Percentiles rank a stretch among this genome's conserved stretches.
These are phyloP conservation scores for Bovichtus variegatus DNA, from an alignment of 2,797 vertebrate genomes.

Conservation along the genomic window DNA sequence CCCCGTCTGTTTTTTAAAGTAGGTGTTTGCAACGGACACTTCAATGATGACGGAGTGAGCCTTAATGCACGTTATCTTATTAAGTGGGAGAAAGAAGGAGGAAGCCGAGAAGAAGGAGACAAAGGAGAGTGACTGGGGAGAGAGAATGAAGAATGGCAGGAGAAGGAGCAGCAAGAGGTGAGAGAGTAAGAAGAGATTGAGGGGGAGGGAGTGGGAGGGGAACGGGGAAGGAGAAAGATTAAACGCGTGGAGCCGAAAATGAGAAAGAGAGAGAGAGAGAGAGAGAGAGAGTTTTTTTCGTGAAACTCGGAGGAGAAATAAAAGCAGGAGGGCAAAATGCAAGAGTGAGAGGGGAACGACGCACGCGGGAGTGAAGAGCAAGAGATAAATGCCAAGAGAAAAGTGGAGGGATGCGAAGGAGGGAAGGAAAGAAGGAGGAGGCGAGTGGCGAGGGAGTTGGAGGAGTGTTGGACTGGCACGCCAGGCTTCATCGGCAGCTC, in stretches of 20 bases:
- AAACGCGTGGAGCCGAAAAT: conserved; percentile 21
- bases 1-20: not conserved
- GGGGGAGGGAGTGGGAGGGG: not conserved
- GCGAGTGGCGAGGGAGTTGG: conserved; percentile 56
- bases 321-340: conserved; percentile 32
- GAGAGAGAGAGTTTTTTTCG: conserved; percentile 14
- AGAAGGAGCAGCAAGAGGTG: conserved; percentile 15
- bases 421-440: conserved; percentile 33
- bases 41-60: conserved; percentile 20
- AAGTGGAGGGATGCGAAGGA: conserved; percentile 7
- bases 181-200: conserved; percentile 10
- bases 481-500: conserved; percentile 44
- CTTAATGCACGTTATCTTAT: conserved; percentile 37
- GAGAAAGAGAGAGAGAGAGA: no score
- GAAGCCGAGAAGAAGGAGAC: not conserved
- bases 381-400: conserved; percentile 35
- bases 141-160: conserved; percentile 34
- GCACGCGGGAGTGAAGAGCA: conserved; percentile 19
- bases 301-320: conserved; percentile 40
- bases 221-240: conserved; percentile 29
- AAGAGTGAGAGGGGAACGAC: conserved; percentile 4
- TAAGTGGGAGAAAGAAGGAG: not conserved
- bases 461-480: conserved; percentile 51
- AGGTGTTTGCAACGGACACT: conserved; percentile 16
- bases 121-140: conserved; percentile 9